Evolutionary conservation across 2,797 vertebrate species (phyloP), one percentile per base, ranked within the genome.

Genomic region (Myiotriccus ornatus): DNA sequence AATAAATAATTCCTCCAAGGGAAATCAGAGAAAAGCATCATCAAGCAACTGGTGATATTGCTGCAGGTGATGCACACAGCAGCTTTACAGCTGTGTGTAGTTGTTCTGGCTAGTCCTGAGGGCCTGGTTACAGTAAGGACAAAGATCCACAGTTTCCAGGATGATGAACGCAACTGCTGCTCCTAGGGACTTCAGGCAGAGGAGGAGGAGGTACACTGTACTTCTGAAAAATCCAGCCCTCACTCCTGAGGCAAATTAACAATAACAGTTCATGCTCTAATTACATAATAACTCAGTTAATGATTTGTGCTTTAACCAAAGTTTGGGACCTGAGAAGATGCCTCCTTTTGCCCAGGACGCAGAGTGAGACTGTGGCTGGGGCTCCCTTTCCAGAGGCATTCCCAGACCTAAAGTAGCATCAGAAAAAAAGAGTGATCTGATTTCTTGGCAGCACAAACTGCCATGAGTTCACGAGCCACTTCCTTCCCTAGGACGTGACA

Each of bases 361-460:
- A 41, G 43, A 70, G 32, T 3, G 19, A 93, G 43, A 49, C 76
- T 52, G 39, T 46, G 81, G n/a, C 25, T 85, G 62, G 44, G 62
- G 85, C 52, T 77, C 65, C 53, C 59, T 60, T 67, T 86, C 52
- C 59, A 71, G 73, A 65, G 53, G 50, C 55, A 78, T 62, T 84
- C 73, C 73, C 68, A 87, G 60, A 28, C 60, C 67, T 71, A 1
- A 82, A 89, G 59, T 52, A 64, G 52, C 86, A 91, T 28, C 24
- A 60, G 69, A 47, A 90, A 76, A 76, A 90, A 81, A 71, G 74
- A 82, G 35, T 3, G 44, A 47, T 68, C 52, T 0, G 0, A 57
- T 74, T 88, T 84, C 85, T 69, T 94, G 88, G 86, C 86, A 97
- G 78, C 50, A 87, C 44, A 71, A 47, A 75, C 67, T 44, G 69